Evolutionary conservation across 2,888 invertebrate species (phyloP).

Genomic region (Apodemia hepburni): DNA sequence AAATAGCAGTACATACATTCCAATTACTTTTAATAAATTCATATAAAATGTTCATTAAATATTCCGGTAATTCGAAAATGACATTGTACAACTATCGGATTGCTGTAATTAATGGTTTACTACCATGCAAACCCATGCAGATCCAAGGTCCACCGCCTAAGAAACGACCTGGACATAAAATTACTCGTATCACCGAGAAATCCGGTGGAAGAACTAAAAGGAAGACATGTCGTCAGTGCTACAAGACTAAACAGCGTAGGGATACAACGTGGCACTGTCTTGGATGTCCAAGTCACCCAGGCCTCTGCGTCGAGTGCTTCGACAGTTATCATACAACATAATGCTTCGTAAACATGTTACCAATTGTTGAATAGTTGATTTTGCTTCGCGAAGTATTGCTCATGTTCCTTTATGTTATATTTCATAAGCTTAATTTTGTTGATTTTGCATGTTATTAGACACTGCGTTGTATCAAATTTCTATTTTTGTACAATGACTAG

Average conservation of each 20-base stretch:
- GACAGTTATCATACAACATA: constrained; percentile 17
- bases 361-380: not conserved
- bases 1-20: constrained; percentile 27
- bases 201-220: not conserved
- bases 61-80: constrained; percentile 27
- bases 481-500: too few species aligned
- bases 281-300: constrained; percentile 26
- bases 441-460: not conserved
- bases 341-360: not conserved
- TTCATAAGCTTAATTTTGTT: not conserved
- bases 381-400: not conserved
- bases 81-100: constrained; percentile 15
- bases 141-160: constrained; percentile 20
- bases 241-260: constrained; percentile 25
- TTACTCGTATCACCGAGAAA: not conserved
- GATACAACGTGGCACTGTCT: constrained; percentile 27
- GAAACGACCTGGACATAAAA: constrained; percentile 24
- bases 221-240: constrained; percentile 23
- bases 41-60: constrained; percentile 27
- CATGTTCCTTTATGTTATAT: not conserved
- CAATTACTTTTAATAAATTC: constrained; percentile 27
- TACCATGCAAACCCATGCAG: constrained; percentile 11
- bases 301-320: constrained; percentile 26
- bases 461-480: too few species aligned
- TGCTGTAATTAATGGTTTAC: not conserved